Base-by-base conservation (phyloP, 2,797 vertebrate genomes). In the Cynodonichthys magdalenae region DNA sequence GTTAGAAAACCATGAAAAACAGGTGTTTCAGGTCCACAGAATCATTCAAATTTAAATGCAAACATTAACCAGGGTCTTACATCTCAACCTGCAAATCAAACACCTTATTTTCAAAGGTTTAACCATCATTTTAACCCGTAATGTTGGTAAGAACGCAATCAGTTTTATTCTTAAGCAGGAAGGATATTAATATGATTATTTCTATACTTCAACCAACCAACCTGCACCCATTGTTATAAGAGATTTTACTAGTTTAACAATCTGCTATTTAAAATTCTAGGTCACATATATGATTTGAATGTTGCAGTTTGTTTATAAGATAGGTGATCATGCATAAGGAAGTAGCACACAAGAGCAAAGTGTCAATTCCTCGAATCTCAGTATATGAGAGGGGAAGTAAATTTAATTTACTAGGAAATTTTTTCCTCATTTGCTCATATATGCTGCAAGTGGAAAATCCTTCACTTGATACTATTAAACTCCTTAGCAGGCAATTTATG, bases 101-200 rank as follows among this genome's bases (percentile, higher is more conserved):
- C 46, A 12, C 92, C 92, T 92, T 57, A n/a, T 45, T 69, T 56
- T 63, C 11, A 6, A 46, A 17, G 34, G n/a, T 63, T 47, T 47
- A 6, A 10, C 24, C 29, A 46, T 47, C 29, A 41, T 45, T 75
- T 10, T 29, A 17, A 17, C 29, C 19, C 17, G 34, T n/a, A 1
- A 11, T 36, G 9, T 11, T 36, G 9, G 2, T 1, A 36, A 36
- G 10, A 3, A 36, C 11, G 34, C 10, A 10, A 11, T 36, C 34
- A 36, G 9, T 36, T 9, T 1, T 36, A 36, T 36, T 11, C 24
- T 36, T 10, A 36, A 36, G 34, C 34, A 36, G 34, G 34, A 11
- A 12, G 10, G 3, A 2, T 9, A 36, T 36, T 36, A 3, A 10
- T 36, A 36, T 36, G 34, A 11, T 3, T 3, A 11, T 36, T 10